Base-by-base conservation (phyloP, 2,113 vertebrate species). In the Smithornis capensis region DNA sequence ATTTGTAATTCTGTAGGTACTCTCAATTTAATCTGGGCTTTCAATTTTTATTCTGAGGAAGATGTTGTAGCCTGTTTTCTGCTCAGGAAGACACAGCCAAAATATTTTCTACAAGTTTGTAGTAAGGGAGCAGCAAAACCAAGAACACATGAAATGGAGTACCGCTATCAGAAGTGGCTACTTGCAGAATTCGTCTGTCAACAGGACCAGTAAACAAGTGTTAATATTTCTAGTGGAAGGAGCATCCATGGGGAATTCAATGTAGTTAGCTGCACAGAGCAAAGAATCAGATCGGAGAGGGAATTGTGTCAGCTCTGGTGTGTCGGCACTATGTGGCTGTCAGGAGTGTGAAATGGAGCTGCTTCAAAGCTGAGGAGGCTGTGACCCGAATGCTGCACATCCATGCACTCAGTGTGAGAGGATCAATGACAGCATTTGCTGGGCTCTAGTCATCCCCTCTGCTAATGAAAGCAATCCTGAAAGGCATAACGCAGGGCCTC, bases 371-470 rank as follows among this genome's bases (percentile, higher is more conserved):
- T 38, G 86, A 96, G 92, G 62, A 96, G 97, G 91, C 97, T 97
- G 94, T 98, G 98, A 98, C 97, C 97, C 91, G 93, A 98, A 97
- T 93, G 89, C 88, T 88, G 96, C 96, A 92, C 92, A 97, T 97
- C 93, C 93, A 65, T 89, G 96, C 44, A 74, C 97, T 98, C 82
- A 81, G 95, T 95, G 91, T 95, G 97, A 97, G 78, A 96, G 96
- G 97, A 98, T 98, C 98, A 98, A 98, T 98, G 97, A 96, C 97
- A 98, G 92, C 96, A 96, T 97, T 97, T 97, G 95, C 98, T 87
- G 81, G 95, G 97, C 97, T 98, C 94, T 97, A 97, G 94, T 97
- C 95, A 94, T 92, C 95, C 97, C 92, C 91, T 96, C 96, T 96
- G 92, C 97, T 98, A 98, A 98, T 97, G 97, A 98, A 98, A 98